Conservation (phyloP, 2,797 vertebrate species). For the Sebastes jordani region DNA sequence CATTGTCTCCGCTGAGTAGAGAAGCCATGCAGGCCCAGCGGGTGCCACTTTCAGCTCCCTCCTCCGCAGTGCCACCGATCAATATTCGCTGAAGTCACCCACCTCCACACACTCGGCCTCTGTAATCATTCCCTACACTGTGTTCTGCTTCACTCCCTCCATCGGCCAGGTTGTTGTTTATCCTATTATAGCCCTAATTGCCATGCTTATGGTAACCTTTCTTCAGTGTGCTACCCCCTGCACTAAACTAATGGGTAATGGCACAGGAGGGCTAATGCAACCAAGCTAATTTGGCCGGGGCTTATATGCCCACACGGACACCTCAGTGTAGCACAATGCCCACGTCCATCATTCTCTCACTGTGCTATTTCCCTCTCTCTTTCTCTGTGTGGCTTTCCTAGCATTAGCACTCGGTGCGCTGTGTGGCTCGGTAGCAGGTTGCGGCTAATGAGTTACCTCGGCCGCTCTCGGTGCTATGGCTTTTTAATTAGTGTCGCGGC, state of each 20-base stretch:
- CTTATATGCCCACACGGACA: conserved; percentile 67
- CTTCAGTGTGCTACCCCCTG: conserved; percentile 65
- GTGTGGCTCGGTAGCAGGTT: conserved; percentile 63
- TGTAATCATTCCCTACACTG: conserved; percentile 69
- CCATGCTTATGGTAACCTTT: conserved; percentile 78
- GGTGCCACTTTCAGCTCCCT: conserved; percentile 65
- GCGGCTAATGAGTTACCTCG: conserved; percentile 81
- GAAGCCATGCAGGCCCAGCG: conserved; percentile 44
- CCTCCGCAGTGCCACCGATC: conserved; percentile 59
- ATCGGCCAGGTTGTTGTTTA: conserved; percentile 79
- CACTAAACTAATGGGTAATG: conserved; percentile 73
- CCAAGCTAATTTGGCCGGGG: conserved; percentile 70
- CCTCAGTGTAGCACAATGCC: conserved; percentile 61
- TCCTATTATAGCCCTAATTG: conserved; percentile 81
- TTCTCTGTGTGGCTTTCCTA: conserved; percentile 38
- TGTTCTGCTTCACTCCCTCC: conserved; percentile 73
- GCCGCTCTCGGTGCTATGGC: conserved; percentile 74
- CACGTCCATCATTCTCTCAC: conserved; percentile 61
- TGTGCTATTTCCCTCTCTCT: conserved; percentile 25
- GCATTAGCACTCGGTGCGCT: conserved; percentile 36
- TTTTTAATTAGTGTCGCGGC: conserved; percentile 84
- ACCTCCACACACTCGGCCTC: conserved; percentile 56
- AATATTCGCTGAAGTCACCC: conserved; percentile 68
- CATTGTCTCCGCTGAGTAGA: conserved; percentile 47
- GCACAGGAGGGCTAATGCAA: conserved; percentile 69